Evolutionary conservation across 2,113 vertebrate genomes (phyloP).

Genomic region (Progne subis): DNA sequence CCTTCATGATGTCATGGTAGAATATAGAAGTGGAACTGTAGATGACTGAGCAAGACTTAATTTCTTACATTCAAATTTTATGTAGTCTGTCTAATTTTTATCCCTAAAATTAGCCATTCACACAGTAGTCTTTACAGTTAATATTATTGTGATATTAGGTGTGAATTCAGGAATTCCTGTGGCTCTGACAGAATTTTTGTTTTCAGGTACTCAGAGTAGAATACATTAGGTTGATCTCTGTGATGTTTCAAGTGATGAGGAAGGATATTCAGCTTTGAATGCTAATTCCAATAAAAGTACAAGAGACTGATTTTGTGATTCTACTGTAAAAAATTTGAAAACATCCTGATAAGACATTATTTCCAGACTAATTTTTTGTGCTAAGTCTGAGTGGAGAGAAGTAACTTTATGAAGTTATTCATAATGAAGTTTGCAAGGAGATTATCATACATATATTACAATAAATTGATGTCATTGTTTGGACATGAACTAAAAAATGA

Average conservation of each 20-base stretch:
- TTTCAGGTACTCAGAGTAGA: background rate
- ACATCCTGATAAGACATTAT: background rate
- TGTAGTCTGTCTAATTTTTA: background rate
- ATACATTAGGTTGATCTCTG: background rate
- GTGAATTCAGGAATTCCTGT: background rate
- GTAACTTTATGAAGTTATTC: constrained; percentile 1
- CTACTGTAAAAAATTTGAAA: background rate
- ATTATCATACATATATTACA: background rate
- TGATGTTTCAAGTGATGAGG: background rate
- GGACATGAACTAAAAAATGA: background rate
- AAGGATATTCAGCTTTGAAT: background rate
- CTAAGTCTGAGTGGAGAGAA: background rate
- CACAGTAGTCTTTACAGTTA: background rate
- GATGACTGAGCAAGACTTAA: background rate
- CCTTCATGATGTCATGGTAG: background rate
- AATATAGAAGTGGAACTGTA: background rate
- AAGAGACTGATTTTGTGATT: background rate
- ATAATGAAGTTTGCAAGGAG: background rate
- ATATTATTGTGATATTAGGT: background rate
- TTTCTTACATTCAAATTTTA: background rate
- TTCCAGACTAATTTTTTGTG: background rate
- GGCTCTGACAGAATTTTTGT: background rate
- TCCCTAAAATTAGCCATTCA: background rate
- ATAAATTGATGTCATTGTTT: background rate
- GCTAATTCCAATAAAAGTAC: background rate